Base-by-base conservation (phyloP, 23 tunicate genomes). In the Halocynthia aurantium region DNA sequence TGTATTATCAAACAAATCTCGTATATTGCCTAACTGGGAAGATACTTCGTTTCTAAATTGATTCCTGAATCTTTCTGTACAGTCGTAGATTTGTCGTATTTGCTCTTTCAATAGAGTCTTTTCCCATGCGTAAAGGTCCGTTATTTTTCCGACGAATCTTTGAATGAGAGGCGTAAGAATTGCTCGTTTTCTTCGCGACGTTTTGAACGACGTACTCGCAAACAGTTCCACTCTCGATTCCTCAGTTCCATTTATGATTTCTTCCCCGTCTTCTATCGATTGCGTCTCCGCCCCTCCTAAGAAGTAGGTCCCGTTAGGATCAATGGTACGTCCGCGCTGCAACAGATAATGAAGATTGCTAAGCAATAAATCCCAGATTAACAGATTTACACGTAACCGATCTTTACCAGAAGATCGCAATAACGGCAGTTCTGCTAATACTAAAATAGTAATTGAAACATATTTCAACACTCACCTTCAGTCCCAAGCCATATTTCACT, bases 121-220 rank as follows among this genome's bases (percentile, higher is more conserved):
- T 17, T 49, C 1, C 78, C 78, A 74, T 7, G 56, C 62, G 21
- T 74, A 74, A 2, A 74, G 55, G 63, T 74, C 78, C 21, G 78
- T 54, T 62, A 74, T 54, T 56, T 74, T 74, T 53, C 78, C 78
- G 78, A 74, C 31, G 64, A 74, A 54, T 53, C 78, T 62, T 74
- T 74, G 55, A 17, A 64, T 74, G 55, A 54, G 64, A 5, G 78
- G 15, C 56, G 78, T 54, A 49, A 74, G 6, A 53, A 54, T 49
- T 1, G 55, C 22, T 13, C 78, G 65, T 18, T 74, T 74, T 18
- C 56, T 52, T 53, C 78, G 13, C 44, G 50, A 44, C 0, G 64
- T 50, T 53, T 49, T 22, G 5, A 74, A 52, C 64, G 60, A 22
- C 12, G 78, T 74, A 49, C 78, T 74, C 6, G 56, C 78, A 1